phyloP scores from a whole-genome alignment of 1,140 invertebrate species.

The Macrosteles quadrilineatus region DNA sequence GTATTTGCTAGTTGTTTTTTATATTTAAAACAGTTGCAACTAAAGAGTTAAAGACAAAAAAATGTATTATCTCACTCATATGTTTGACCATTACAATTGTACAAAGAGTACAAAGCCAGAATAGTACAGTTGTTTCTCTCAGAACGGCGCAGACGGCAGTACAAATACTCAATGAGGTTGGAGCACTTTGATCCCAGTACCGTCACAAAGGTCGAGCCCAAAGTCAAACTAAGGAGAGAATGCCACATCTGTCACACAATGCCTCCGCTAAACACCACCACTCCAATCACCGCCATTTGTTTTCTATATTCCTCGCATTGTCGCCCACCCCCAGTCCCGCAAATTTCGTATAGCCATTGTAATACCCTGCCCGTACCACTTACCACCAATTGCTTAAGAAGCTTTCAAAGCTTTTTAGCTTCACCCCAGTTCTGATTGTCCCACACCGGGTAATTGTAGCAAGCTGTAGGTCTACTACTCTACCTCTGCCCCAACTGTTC shows the following conservation, averaged over 20 bases:
- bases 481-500: no score
- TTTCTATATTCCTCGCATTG: conserved; percentile 7
- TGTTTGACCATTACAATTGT: no score
- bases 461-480: no score
- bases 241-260: neutral
- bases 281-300: conserved; percentile 24
- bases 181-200: neutral
- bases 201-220: neutral
- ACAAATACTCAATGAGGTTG: neutral
- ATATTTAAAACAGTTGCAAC: no score
- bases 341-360: neutral
- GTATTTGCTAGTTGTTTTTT: no score
- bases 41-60: no score
- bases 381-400: conserved; percentile 17
- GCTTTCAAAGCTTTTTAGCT: conserved; percentile 13
- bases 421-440: neutral
- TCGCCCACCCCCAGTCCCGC: neutral
- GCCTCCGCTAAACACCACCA: neutral
- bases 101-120: no score
- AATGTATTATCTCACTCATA: no score
- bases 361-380: neutral
- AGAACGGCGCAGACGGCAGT: no score
- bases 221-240: conserved; percentile 21
- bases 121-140: no score
- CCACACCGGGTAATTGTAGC: no score